Evolutionary conservation across 2,888 invertebrate genomes (phyloP), one percentile per base, ranked within the genome.

Genomic region (Antheraea assamensis): DNA sequence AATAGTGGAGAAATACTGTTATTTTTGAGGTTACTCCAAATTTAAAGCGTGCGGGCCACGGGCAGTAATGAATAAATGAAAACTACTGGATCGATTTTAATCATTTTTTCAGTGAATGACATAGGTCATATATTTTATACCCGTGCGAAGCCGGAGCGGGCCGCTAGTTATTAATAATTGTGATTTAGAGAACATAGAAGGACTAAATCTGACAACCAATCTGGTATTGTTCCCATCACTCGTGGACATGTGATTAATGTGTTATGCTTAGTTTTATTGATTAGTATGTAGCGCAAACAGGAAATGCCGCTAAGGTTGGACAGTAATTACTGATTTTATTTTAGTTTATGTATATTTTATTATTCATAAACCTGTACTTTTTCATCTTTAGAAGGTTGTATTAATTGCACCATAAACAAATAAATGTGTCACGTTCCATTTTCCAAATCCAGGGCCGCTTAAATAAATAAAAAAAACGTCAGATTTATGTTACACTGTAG

Each of bases 391-490:
- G 68, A 31, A 80, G n/a, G 77, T 76, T 24, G 35, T 72, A 72
- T 72, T 75, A 74, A 76, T 74, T 74, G 74, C 73, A n/a, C 76
- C 75, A 78, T 81, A 82, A 81, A 83, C 79, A 79, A 76, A 82
- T 79, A 78, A 76, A 61, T 75, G 75, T 77, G 72, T 75, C 75
- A 77, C 74, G 74, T 77, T 78, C 75, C 75, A 77, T 78, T 71
- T 77, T 75, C 78, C 74, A 75, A 77, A 72, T 78, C 75, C 71
- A 71, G 72, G 75, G 74, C 76, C 76, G 75, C 78, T 79, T 77
- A 76, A 35, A 76, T 81, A 79, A 15, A 15, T n/a, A 21, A 15
- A 55, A 49, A 75, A 79, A 81, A 81, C 76, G 76, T 47, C 49
- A 27, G 52, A 52, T 74, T 71, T 74, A 66, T 52, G 52, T 49